phyloP scores from a whole-genome alignment of 2,888 invertebrate genomes.

The Acrobasis repandana region DNA sequence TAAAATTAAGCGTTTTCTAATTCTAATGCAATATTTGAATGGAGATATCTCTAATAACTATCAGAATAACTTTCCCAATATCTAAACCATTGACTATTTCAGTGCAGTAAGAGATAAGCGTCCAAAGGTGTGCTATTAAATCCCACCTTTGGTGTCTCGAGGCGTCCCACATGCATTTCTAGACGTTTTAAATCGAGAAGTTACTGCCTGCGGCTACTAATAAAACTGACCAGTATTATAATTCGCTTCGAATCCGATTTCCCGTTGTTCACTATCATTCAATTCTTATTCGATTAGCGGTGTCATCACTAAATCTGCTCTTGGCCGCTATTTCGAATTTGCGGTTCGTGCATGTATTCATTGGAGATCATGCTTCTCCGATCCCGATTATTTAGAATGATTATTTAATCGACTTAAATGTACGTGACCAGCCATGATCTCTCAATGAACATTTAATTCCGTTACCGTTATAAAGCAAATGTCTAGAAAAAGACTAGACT shows the following conservation, averaged over 20 bases:
- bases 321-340: conserved; percentile 42
- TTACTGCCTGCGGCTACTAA: conserved; percentile 15
- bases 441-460: conserved; percentile 17
- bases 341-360: conserved; percentile 49
- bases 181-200: conserved; percentile 21
- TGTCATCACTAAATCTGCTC: conserved; percentile 47
- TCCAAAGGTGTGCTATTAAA: conserved; percentile 19
- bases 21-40: neutral
- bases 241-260: conserved; percentile 27
- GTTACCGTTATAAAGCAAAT: conserved; percentile 24
- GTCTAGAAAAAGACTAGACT: neutral
- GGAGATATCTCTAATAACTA: neutral
- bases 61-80: conserved; percentile 10
- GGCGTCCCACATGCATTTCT: conserved; percentile 24
- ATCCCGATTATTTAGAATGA: conserved; percentile 30
- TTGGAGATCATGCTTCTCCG: conserved; percentile 30
- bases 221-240: conserved; percentile 22
- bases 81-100: conserved; percentile 15
- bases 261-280: conserved; percentile 42
- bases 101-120: conserved; percentile 8
- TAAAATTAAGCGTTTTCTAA: neutral
- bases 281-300: conserved; percentile 57
- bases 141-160: conserved; percentile 17
- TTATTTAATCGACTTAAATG: conserved; percentile 31
- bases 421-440: conserved; percentile 27